Evolutionary conservation across 2,113 vertebrate genomes (phyloP).

Genomic region (Aptenodytes forsteri): DNA sequence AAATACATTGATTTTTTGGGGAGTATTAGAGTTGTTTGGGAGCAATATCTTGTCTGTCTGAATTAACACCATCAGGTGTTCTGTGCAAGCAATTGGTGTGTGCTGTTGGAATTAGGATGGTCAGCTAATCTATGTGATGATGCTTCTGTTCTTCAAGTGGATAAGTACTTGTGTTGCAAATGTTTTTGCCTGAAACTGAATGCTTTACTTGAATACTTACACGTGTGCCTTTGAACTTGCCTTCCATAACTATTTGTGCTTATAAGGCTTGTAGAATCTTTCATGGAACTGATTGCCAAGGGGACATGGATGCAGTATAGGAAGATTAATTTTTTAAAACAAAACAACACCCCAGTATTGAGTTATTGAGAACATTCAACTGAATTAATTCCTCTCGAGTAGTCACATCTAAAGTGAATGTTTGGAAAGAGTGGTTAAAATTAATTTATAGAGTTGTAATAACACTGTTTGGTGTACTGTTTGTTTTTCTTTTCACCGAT

Average conservation of each 20-base stretch:
- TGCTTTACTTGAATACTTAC: not conserved
- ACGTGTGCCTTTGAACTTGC: not conserved
- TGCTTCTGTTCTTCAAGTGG: not conserved
- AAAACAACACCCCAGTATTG: not conserved
- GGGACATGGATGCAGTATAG: not conserved
- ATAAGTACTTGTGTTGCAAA: not conserved
- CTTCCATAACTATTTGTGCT: not conserved
- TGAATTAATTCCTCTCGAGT: not conserved
- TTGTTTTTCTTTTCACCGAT: not conserved
- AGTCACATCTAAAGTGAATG: not conserved
- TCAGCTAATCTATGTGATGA: not conserved
- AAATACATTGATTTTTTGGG: not conserved
- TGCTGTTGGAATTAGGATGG: not conserved
- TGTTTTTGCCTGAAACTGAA: not conserved
- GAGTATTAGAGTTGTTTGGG: not conserved
- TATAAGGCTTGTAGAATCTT: not conserved
- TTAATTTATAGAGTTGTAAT: not conserved
- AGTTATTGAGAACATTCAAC: not conserved
- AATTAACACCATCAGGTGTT: not conserved
- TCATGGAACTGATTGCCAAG: not conserved
- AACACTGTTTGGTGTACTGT: not conserved
- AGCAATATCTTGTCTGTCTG: not conserved
- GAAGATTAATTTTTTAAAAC: not conserved
- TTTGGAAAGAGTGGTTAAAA: not conserved
- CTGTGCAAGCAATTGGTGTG: not conserved